phyloP scores from a whole-genome alignment of 1,140 invertebrate species.

The Calephelis nemesis region DNA sequence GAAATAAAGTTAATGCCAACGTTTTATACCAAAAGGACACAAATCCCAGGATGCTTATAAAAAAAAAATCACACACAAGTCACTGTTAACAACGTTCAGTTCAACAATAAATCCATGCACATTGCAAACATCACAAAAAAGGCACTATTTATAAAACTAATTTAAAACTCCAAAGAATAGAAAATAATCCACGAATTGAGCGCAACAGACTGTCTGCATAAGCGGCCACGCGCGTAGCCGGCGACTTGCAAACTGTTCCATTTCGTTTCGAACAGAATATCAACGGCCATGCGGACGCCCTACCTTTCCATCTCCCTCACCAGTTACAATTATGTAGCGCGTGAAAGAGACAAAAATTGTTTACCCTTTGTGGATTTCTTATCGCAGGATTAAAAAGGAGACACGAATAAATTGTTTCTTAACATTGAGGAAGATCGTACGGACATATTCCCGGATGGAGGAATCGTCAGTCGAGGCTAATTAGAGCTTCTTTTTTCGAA shows the following conservation, averaged over 20 bases:
- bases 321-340: slow-evolving; percentile 39
- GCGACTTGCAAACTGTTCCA: slow-evolving; percentile 74
- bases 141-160: slow-evolving; percentile 59
- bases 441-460: slow-evolving; percentile 60
- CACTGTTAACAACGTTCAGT: slow-evolving; percentile 34
- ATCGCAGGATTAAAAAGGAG: slow-evolving; percentile 74
- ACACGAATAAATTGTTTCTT: slow-evolving; percentile 66
- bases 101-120: slow-evolving; percentile 61
- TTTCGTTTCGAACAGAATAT: slow-evolving; percentile 67
- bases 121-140: slow-evolving; percentile 73
- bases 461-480: slow-evolving; percentile 56
- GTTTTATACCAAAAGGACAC: slow-evolving; percentile 75
- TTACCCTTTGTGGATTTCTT: slow-evolving; percentile 53
- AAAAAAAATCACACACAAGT: slow-evolving; percentile 61
- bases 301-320: slow-evolving; percentile 70
- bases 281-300: slow-evolving; percentile 71
- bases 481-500: slow-evolving; percentile 55
- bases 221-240: slow-evolving; percentile 67
- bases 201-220: slow-evolving; percentile 64
- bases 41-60: slow-evolving; percentile 58
- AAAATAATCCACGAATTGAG: slow-evolving; percentile 66
- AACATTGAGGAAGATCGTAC: slow-evolving; percentile 65
- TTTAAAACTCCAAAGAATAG: slow-evolving; percentile 50
- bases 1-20: slow-evolving; percentile 44
- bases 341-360: slow-evolving; percentile 49